phyloP scores from a whole-genome alignment of 2,113 vertebrate genomes.

The Numenius arquata region DNA sequence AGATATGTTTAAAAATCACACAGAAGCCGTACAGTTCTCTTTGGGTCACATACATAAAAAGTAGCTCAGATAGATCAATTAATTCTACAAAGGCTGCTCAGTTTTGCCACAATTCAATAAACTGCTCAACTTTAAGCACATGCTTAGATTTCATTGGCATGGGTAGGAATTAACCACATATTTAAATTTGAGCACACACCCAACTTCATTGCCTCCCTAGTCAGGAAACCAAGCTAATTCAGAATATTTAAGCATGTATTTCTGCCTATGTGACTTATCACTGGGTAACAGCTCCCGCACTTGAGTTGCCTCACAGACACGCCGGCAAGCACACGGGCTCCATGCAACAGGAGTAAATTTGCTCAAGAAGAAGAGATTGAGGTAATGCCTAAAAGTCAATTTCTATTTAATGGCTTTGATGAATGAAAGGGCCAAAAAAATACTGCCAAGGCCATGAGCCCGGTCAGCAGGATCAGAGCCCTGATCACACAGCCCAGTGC shows the following conservation, averaged over 20 bases:
- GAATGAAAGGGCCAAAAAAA: not conserved
- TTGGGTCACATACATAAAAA: not conserved
- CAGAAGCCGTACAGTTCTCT: not conserved
- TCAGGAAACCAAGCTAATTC: not conserved
- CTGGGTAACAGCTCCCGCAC: not conserved
- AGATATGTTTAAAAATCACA: not conserved
- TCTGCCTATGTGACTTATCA: not conserved
- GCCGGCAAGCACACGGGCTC: not conserved
- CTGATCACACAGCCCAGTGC: not conserved
- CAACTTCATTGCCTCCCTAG: not conserved
- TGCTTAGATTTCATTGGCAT: not conserved
- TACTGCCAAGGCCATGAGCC: not conserved
- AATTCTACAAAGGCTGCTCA: slow-evolving; percentile 15
- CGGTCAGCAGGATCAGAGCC: not conserved
- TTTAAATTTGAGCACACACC: not conserved
- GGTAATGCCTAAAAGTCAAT: not conserved
- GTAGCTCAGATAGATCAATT: slow-evolving; percentile 10
- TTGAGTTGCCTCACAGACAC: not conserved
- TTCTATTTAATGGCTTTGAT: not conserved
- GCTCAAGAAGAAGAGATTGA: not conserved
- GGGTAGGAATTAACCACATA: not conserved
- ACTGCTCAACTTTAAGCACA: not conserved
- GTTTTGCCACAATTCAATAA: not conserved
- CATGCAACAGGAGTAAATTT: not conserved
- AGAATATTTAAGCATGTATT: not conserved